Evolutionary conservation across 2,888 invertebrate species (phyloP), one percentile per base, ranked within the genome.

Genomic region (Eubasilissa splendida): DNA sequence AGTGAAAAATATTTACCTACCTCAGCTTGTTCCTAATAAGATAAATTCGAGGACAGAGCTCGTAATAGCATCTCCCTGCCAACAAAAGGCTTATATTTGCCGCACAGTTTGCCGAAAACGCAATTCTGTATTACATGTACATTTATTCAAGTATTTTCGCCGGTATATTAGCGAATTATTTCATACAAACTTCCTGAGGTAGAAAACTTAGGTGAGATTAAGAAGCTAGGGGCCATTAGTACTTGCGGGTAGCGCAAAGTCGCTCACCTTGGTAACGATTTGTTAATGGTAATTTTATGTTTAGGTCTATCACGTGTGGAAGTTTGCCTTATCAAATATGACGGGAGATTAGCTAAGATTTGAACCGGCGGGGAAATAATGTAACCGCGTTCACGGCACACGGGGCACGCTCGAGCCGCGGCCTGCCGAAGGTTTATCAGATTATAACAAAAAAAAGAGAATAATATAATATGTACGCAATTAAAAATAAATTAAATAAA

Each of bases 211-310:
- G 31, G 63, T 31, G 12, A 63, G 63, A 33, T 63, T 63, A 63
- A 33, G 63, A 33, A 63, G 42, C 22, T 31, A 63, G 8, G 11
- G 31, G 33, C 33, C n/a, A 63, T 63, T 63, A 33, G 33, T 33
- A 63, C 31, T 63, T 63, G 33, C 63, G 63, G 63, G 63, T 63
- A 33, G 42, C 8, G n/a, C 33, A 12, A 33, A 63, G 63, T 63
- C 63, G 42, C 33, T 11, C 31, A n/a, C 63, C 63, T 12, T 3
- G 42, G 33, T 63, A 63, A 63, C 33, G 63, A 33, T 63, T 63
- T 63, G 63, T 63, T 63, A 63, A 63, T 63, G 63, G 63, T 63
- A 63, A 63, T 63, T 63, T 63, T 63, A 63, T 63, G 63, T 63
- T 63, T 63, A 12, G 12, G 63, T 33, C 63, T 63, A 63, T 63